Percentiles rank a stretch among this genome's conserved stretches.
Evolutionary conservation across 2,888 invertebrate species (phyloP).

Genomic region (Caenorhabditis auriculariae): DNA sequence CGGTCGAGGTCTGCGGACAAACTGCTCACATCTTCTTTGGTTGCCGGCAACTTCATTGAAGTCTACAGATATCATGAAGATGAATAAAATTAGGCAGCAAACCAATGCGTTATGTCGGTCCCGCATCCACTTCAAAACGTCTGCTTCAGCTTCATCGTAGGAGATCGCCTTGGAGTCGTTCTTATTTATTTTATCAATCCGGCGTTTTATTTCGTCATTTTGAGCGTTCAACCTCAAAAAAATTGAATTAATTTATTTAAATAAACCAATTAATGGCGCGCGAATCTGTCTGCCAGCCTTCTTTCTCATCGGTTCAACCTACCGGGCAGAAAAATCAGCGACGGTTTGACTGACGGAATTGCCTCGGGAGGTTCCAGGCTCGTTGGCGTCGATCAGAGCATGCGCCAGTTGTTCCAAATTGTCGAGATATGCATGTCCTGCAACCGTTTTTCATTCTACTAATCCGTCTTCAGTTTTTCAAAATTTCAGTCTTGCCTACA

Average conservation of each 20-base stretch:
- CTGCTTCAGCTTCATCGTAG: conserved; percentile 40
- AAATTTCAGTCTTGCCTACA: too few relatives aligned
- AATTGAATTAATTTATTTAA: too few relatives aligned
- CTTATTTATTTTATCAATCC: conserved; percentile 33
- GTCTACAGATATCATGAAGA: neutral
- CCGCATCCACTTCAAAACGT: conserved; percentile 44
- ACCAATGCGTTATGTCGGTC: conserved; percentile 16
- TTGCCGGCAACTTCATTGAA: conserved; percentile 9
- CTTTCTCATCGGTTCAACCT: too few relatives aligned
- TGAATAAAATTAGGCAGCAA: neutral
- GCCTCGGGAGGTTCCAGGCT: conserved; percentile 5
- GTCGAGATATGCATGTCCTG: conserved; percentile 14
- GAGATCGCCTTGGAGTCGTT: conserved; percentile 37
- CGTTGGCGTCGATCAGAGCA: conserved; percentile 7
- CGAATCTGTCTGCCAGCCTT: too few relatives aligned
- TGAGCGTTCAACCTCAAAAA: conserved; percentile 12
- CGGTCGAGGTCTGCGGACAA: conserved; percentile 20
- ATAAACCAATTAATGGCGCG: too few relatives aligned
- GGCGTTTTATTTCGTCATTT: conserved; percentile 13
- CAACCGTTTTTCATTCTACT: too few relatives aligned
- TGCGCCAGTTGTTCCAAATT: conserved; percentile 21
- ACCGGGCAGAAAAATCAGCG: too few relatives aligned
- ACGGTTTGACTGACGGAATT: conserved; percentile 16
- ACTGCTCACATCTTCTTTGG: conserved; percentile 25
- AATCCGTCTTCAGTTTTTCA: too few relatives aligned